A percentile compares a stretch with the other conserved stretches of the same genome.
Evolutionary conservation across 2,113 vertebrate species (phyloP).

Genomic region (Gadus macrocephalus): DNA sequence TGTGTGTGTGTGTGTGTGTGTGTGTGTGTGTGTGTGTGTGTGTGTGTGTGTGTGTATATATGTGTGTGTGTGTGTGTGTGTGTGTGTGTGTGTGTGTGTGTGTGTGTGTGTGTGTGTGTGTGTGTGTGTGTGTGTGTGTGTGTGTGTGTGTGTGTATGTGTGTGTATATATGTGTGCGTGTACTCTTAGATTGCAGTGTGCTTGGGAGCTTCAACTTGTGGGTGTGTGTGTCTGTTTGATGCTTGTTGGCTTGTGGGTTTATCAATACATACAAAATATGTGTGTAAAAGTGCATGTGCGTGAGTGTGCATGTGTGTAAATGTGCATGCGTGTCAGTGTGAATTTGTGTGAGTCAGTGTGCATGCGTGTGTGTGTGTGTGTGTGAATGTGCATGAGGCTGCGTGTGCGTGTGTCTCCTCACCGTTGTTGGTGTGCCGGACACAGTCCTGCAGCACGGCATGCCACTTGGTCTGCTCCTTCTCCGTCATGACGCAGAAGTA

Average conservation of each 20-base stretch:
- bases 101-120: too few species aligned
- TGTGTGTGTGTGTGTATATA: too few species aligned
- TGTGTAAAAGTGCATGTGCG: background rate
- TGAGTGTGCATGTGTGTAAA: background rate
- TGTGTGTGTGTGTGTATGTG: too few species aligned
- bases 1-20: too few species aligned
- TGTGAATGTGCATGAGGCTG: background rate
- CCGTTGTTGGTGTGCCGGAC: conserved; percentile 88
- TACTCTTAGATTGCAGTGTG: too few species aligned
- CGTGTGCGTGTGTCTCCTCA: conserved; percentile 48
- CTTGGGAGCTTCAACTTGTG: background rate
- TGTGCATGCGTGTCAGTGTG: background rate
- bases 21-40: too few species aligned
- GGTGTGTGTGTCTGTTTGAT: background rate
- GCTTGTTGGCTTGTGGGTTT: background rate
- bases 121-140: too few species aligned
- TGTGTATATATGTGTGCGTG: too few species aligned
- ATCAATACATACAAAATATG: background rate
- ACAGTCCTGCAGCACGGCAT: conserved; percentile 89
- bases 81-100: too few species aligned
- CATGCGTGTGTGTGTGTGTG: background rate
- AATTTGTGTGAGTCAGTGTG: background rate
- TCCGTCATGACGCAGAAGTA: conserved; percentile 91
- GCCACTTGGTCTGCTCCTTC: conserved; percentile 91
- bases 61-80: too few species aligned